These are phyloP conservation scores for Coenobita brevimanus DNA, from an alignment of 1,140 invertebrate genomes.

Conservation along the genomic window DNA sequence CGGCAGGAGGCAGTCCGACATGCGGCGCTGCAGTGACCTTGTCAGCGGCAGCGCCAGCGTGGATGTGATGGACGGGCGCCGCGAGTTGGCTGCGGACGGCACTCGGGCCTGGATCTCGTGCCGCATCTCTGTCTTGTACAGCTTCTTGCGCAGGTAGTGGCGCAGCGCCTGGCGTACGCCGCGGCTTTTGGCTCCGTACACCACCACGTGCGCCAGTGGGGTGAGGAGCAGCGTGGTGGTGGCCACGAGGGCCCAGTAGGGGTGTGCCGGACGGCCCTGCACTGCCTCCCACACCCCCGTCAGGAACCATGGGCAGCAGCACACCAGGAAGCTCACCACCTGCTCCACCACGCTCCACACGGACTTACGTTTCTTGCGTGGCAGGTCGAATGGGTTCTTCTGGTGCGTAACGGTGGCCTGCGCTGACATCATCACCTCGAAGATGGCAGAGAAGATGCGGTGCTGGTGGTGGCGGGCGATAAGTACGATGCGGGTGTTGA, in stretches of 20 bases:
- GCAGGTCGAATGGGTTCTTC: slow-evolving; percentile 70
- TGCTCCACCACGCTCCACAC: slow-evolving; percentile 70
- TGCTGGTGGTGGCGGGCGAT: slow-evolving; percentile 71
- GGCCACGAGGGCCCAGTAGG: slow-evolving; percentile 78
- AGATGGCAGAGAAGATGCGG: slow-evolving; percentile 71
- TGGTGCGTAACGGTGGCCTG: slow-evolving; percentile 71
- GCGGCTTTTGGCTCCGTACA: slow-evolving; percentile 85
- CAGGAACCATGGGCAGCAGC: slow-evolving; percentile 75
- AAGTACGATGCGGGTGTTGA: slow-evolving; percentile 70
- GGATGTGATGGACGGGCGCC: slow-evolving; percentile 66
- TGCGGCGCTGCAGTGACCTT: slow-evolving; percentile 65
- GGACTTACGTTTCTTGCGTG: slow-evolving; percentile 69
- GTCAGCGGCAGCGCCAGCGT: slow-evolving; percentile 65
- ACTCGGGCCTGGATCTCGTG: slow-evolving; percentile 80
- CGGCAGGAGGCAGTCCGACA: slow-evolving; percentile 68
- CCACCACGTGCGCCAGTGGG: slow-evolving; percentile 77
- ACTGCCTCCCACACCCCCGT: slow-evolving; percentile 81
- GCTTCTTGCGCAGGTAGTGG: slow-evolving; percentile 86
- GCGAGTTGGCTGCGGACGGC: slow-evolving; percentile 73
- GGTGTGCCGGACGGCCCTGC: slow-evolving; percentile 70
- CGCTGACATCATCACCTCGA: slow-evolving; percentile 71
- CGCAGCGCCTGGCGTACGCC: slow-evolving; percentile 80
- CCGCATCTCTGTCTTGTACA: slow-evolving; percentile 84
- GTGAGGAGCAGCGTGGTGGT: slow-evolving; percentile 79
- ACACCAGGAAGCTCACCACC: slow-evolving; percentile 66